A percentile compares a stretch with the other conserved stretches of the same genome.
These are phyloP conservation scores for Artemisiospiza belli DNA, from an alignment of 2,113 vertebrate genomes.

Conservation along the genomic window DNA sequence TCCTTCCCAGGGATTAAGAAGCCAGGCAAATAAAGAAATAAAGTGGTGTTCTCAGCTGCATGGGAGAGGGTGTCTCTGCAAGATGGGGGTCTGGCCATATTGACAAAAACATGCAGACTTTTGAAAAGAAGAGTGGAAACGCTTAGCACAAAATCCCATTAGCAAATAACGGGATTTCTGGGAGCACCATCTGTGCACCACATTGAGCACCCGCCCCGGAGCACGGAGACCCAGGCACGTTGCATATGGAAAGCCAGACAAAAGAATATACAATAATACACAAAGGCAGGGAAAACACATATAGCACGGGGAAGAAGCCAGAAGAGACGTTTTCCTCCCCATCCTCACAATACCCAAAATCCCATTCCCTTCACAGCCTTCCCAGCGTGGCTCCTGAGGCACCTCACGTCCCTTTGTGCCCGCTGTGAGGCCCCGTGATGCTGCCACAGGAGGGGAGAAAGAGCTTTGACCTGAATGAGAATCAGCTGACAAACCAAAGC, in stretches of 20 bases:
- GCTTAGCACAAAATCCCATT: conserved; percentile 59
- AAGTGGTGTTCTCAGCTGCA: background rate
- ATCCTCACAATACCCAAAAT: background rate
- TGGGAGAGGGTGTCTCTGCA: background rate
- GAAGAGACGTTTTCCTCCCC: conserved; percentile 11
- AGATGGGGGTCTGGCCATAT: background rate
- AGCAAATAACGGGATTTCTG: conserved; percentile 60
- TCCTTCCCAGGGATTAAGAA: background rate
- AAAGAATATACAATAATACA: conserved; percentile 39
- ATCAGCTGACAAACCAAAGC: background rate
- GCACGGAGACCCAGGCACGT: background rate
- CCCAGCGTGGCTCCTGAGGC: background rate
- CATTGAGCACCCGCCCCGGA: conserved; percentile 10
- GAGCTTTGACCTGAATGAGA: background rate
- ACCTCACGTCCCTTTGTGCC: background rate
- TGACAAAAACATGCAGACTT: background rate
- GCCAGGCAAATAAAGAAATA: background rate
- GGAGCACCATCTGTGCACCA: conserved; percentile 61
- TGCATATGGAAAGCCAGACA: conserved; percentile 19
- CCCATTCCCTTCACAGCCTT: background rate
- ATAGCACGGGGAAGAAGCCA: background rate
- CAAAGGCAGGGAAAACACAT: conserved; percentile 12
- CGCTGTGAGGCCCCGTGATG: background rate
- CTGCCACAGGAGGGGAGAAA: background rate
- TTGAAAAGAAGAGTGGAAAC: background rate